Evolutionary conservation across 1,140 invertebrate species (phyloP).

Genomic region (Hypsibius dujardini): DNA sequence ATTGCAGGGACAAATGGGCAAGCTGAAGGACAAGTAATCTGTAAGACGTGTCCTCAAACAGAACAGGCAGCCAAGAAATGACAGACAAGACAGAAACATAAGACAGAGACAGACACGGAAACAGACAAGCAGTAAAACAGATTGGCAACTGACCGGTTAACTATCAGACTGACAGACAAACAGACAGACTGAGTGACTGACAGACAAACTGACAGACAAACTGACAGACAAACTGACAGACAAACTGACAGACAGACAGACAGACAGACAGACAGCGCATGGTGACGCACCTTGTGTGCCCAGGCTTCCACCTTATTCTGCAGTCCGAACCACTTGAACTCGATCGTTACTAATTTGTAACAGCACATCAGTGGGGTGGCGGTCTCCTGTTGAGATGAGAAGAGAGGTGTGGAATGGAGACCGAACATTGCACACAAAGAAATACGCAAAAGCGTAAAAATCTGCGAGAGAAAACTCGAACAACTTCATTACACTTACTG

Average conservation of each 20-base stretch:
- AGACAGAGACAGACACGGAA: no score
- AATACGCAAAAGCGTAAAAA: slow-evolving; percentile 13
- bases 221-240: no score
- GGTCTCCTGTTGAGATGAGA: slow-evolving; percentile 27
- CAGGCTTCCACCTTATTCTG: slow-evolving; percentile 85
- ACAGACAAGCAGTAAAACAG: no score
- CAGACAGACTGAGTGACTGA: no score
- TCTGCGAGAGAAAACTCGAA: slow-evolving; percentile 17
- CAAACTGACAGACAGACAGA: slow-evolving; percentile 17
- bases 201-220: no score
- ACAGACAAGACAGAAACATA: no score
- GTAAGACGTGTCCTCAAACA: no score
- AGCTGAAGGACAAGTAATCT: no score
- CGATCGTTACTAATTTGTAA: slow-evolving; percentile 90
- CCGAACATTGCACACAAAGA: not conserved
- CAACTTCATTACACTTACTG: slow-evolving; percentile 29
- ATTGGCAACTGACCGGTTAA: no score
- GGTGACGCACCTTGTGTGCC: slow-evolving; percentile 50
- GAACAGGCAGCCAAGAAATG: no score
- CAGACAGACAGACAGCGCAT: slow-evolving; percentile 23
- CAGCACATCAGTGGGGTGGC: slow-evolving; percentile 85
- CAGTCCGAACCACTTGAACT: slow-evolving; percentile 98
- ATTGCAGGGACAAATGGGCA: no score
- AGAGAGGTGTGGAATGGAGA: slow-evolving; percentile 9
- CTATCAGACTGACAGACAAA: no score